Evolutionary conservation across 2,113 vertebrate species (phyloP).

Genomic region (Macrotus californicus): DNA sequence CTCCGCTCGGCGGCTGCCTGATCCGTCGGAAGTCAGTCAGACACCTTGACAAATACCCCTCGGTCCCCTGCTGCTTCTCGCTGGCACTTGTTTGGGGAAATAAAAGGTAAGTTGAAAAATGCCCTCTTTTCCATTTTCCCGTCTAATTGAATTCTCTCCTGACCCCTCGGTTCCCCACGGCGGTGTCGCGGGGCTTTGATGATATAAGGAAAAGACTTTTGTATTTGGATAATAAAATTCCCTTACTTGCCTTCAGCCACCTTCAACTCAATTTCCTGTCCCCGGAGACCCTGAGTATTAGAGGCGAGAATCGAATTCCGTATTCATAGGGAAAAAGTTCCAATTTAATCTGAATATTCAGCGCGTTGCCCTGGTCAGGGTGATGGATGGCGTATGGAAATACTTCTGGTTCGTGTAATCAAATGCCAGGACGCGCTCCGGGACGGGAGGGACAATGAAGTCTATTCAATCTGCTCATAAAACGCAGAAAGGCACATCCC

Average conservation of each 20-base stretch:
- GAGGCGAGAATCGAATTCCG: constrained; percentile 81
- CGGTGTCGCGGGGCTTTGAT: constrained; percentile 78
- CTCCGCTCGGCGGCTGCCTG: constrained; percentile 38
- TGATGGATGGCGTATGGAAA: constrained; percentile 83
- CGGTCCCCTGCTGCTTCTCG: constrained; percentile 36
- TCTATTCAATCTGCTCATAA: constrained; percentile 79
- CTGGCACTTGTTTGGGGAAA: constrained; percentile 77
- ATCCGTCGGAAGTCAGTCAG: constrained; percentile 33
- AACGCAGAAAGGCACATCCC: constrained; percentile 72
- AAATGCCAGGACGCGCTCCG: constrained; percentile 75
- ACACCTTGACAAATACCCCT: constrained; percentile 70
- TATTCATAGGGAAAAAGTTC: constrained; percentile 82
- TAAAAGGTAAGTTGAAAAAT: constrained; percentile 77
- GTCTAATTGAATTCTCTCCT: constrained; percentile 80
- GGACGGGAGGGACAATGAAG: constrained; percentile 79
- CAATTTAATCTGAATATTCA: constrained; percentile 86
- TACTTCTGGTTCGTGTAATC: constrained; percentile 80
- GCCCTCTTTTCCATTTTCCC: constrained; percentile 80
- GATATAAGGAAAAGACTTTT: constrained; percentile 81
- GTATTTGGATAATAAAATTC: constrained; percentile 84
- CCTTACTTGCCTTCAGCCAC: constrained; percentile 82
- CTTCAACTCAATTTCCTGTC: constrained; percentile 83
- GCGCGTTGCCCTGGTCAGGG: constrained; percentile 78
- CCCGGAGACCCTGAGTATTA: constrained; percentile 79
- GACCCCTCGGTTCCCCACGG: constrained; percentile 77